Base-by-base conservation (phyloP, 2,113 vertebrate genomes). In the Isichthys henryi region DNA sequence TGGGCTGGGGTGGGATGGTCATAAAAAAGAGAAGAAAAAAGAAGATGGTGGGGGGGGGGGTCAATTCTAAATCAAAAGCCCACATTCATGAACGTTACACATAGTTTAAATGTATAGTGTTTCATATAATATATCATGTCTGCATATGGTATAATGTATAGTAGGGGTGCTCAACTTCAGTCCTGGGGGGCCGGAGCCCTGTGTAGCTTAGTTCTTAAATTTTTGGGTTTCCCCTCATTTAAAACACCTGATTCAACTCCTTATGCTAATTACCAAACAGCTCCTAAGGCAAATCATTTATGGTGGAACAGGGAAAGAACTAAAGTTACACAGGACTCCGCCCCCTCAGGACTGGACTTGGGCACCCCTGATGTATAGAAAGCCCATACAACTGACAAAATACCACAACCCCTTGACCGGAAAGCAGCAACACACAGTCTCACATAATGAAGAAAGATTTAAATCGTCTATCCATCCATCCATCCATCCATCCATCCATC, bases 1-100 rank as follows among this genome's bases (percentile, higher is more conserved):
- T 95, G 94, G 45, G 15, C 66, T 27, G 49, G 46, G 27, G 45
- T 77, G 66, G 21, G n/a, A 3, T 87, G 31, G 56, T 43, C 15
- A 56, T 35, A 87, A 95, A 84, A 35, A 53, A 52, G 17, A 48
- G 52, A 46, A 83, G 56, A n/a, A 87, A n/a, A 15, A 80, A 39
- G 15, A 19, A 43, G 35, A 80, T 15, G 35, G 35, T 39, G 74
- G 35, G 13, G 74, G 17, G 58, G 5, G n/a, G 23, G 27, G 27
- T 35, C 5, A 39, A 35, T 35, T 77, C 15, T 39, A 39, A 77
- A 77, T 17, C 70, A 77, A 77, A 77, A 13, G 23, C 31, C 19
- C 15, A 39, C 6, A 77, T 39, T 77, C 13, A 39, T 39, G 27
- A 77, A 77, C 35, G 2, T 31, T 58, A 23, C 27, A 35, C 39